Evolutionary conservation across 2,888 invertebrate genomes (phyloP), one percentile per base, ranked within the genome.

Genomic region (Metopia argyrocephala): DNA sequence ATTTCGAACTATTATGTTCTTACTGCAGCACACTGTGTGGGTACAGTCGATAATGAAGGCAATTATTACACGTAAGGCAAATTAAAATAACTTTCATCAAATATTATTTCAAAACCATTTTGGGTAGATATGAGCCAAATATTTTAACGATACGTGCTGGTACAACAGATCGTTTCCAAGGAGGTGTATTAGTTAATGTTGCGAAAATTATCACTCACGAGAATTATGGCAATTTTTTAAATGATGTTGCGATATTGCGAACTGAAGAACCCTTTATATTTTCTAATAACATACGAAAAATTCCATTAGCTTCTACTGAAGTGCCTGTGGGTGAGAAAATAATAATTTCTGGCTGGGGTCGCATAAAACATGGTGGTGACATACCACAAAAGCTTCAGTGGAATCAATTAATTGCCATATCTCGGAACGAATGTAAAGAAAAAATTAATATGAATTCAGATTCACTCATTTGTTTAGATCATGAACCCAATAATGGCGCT

Each of bases 1-100:
- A 76, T 89, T n/a, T 85, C 86, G 0, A 28, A 59, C 27, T 84
- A 79, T 48, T 84, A 84, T 46, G 73, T 90, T n/a, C 71, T 89
- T 5, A 89, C 90, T 0, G 89, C 89, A 2, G 89, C 89, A 4
- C 89, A 90, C 70, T 90, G 90, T 78, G 89, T 89, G 20, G 85
- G 82, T 5, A 57, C 61, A 6, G 21, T 69, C 0, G 64, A 70
- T 45, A 18, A 15, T 2, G 76, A 84, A 66, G 84, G 83, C 23
- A 84, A 83, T 0, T 64, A 64, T 3, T 70, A 80, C 59, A 70
- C 82, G 88, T 87, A 83, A 85, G 71, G 45, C n/a, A n/a, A 54
- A 2, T 0, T 6, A 38, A 25, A 7, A n/a, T 1, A 54, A 3
- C 5, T 20, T n/a, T 20, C 25, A 12, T 20, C 5, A 18, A 9